phyloP scores from a whole-genome alignment of 2,888 invertebrate genomes.

The Drosophila siamana region DNA sequence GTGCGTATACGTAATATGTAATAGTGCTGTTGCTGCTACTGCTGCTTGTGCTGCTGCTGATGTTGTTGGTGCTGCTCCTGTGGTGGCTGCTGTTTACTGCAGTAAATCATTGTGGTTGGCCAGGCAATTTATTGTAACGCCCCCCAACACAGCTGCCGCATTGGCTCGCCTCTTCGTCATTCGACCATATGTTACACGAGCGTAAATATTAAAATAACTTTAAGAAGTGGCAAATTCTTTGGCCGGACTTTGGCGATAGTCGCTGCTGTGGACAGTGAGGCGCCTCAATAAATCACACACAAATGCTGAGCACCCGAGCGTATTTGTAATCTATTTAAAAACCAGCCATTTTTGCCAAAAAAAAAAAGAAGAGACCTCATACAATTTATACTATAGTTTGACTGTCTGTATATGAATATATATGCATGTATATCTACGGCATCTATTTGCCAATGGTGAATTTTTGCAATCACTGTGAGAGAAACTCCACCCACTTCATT shows the following conservation, averaged over 20 bases:
- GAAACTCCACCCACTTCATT: constrained; percentile 58
- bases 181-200: constrained; percentile 69
- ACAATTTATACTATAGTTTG: neutral
- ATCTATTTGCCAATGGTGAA: constrained; percentile 22
- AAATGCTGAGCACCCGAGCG: constrained; percentile 48
- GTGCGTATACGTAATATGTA: constrained; percentile 66
- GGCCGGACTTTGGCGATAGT: constrained; percentile 36
- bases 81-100: constrained; percentile 42
- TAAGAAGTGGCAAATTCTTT: constrained; percentile 71
- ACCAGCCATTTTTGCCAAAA: constrained; percentile 39
- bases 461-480: constrained; percentile 60
- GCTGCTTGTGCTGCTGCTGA: constrained; percentile 18
- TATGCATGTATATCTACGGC: constrained; percentile 1
- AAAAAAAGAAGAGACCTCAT: too few relatives aligned
- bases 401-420: constrained; percentile 2
- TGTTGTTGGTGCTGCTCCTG: constrained; percentile 22
- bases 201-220: constrained; percentile 81
- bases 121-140: constrained; percentile 71
- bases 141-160: neutral
- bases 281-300: constrained; percentile 72
- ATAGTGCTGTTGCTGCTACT: constrained; percentile 18
- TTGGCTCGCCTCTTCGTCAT: constrained; percentile 18
- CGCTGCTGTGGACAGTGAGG: constrained; percentile 59
- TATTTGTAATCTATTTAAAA: constrained; percentile 76
- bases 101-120: constrained; percentile 77